Base-by-base conservation (phyloP, 1,140 invertebrate species). In the Drosophila obscura region DNA sequence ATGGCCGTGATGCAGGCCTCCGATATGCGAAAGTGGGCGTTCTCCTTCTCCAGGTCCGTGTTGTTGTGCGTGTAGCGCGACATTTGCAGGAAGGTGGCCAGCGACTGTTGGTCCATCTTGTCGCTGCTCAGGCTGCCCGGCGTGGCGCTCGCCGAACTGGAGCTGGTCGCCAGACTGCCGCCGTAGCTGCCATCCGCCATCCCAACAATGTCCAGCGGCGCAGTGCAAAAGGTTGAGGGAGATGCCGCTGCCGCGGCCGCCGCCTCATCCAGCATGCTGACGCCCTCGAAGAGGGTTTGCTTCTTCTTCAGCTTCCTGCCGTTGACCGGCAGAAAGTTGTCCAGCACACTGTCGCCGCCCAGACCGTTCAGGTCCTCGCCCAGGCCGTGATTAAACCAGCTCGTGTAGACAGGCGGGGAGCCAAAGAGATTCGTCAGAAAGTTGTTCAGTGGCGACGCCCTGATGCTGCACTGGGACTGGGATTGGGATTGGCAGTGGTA, bases 1-100 rank as follows among this genome's bases (percentile, higher is more conserved):
- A 97, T 96, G 39, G 95, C 96, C 49, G 96, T 94, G 77, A 97
- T 97, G 77, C 97, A 94, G 0, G 96, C 96, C 92, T 97, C 96
- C 7, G 95, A 96, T 64, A 97, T 95, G 80, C 94, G 95, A 91
- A 97, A 97, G 92, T 97, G 96, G 0, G 96, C 96, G 92, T 97
- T 97, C 92, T 97, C 96, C 85, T 95, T 94, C 75, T 97, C 96
- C 53, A 97, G 91, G 80, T 97, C 96, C 7, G 96, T 96, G 85
- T 96, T 95, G 19, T 94, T 94, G 75, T 94, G 92, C 26, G 94
- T 93, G 82, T 96, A 95, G 60, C 96, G 94, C 53, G 94, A 94
- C 19, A 96, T 96, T 4, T 95, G 94, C 2, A 97, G 90, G 85
- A 96, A 97, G 56, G 94, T 95, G 4, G 94, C 94, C 8, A 97